Conservation (phyloP, 2,113 vertebrate genomes). For the Sceloporus undulatus region DNA sequence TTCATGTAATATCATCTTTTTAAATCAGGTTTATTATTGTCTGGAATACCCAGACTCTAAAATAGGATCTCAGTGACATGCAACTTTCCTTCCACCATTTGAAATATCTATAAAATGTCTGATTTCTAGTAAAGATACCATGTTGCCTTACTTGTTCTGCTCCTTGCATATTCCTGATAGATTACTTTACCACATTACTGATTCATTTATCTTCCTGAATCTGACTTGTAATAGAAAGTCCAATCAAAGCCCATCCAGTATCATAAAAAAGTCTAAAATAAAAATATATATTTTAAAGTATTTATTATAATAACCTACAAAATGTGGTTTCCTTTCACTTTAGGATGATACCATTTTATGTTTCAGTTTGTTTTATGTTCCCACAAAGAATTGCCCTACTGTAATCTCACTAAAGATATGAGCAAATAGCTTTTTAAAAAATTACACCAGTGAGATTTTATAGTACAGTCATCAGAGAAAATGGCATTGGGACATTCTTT, state of each 20-base stretch:
- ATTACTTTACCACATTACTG: constrained; percentile 10
- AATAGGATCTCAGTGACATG: not conserved
- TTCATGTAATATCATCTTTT: not conserved
- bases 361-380: no score
- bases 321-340: constrained; percentile 31
- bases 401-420: constrained; percentile 41
- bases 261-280: not conserved
- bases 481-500: constrained; percentile 7
- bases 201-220: not conserved
- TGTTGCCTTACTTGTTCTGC: not conserved
- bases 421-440: constrained; percentile 22
- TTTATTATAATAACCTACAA: constrained; percentile 41
- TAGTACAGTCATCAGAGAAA: not conserved
- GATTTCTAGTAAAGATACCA: not conserved
- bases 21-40: not conserved
- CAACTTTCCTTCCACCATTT: not conserved
- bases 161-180: not conserved
- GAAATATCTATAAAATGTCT: not conserved
- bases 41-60: not conserved
- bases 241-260: not conserved
- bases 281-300: fast-evolving
- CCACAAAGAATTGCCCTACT: constrained; percentile 27
- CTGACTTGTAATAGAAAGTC: not conserved
- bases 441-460: constrained; percentile 15
- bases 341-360: not conserved